Percentiles rank a stretch among this genome's conserved stretches.
Conservation (phyloP, 2,888 invertebrate species). For the Celastrina argiolus region DNA sequence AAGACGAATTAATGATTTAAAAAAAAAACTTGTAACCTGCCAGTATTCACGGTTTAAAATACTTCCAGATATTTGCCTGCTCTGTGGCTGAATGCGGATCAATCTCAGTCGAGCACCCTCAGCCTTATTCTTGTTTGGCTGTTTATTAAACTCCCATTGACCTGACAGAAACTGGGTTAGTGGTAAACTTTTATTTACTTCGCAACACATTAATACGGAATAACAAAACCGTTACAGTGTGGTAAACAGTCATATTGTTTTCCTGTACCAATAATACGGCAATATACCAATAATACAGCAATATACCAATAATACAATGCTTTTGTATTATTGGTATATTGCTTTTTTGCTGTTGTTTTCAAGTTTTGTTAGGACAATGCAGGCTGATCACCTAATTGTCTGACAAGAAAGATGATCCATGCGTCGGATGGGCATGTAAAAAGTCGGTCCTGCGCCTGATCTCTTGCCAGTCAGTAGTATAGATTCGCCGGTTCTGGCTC, state of each 20-base stretch:
- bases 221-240: background rate
- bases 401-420: too few relatives aligned
- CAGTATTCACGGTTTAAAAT: background rate
- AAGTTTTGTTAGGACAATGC: too few relatives aligned
- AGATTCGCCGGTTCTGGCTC: too few relatives aligned
- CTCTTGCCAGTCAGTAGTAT: too few relatives aligned
- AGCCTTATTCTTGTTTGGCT: background rate
- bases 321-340: too few relatives aligned
- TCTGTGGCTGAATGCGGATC: background rate
- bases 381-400: too few relatives aligned
- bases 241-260: background rate
- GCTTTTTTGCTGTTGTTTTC: too few relatives aligned
- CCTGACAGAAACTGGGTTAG: background rate
- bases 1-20: too few relatives aligned
- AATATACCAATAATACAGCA: too few relatives aligned
- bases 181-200: slow-evolving; percentile 8
- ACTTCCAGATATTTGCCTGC: background rate
- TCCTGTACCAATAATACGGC: background rate
- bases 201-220: background rate
- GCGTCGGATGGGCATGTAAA: too few relatives aligned
- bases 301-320: too few relatives aligned
- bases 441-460: too few relatives aligned
- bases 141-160: slow-evolving; percentile 1
- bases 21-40: background rate
- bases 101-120: background rate